Base-by-base conservation (phyloP, 2,797 vertebrate species). In the Decapterus maruadsi region DNA sequence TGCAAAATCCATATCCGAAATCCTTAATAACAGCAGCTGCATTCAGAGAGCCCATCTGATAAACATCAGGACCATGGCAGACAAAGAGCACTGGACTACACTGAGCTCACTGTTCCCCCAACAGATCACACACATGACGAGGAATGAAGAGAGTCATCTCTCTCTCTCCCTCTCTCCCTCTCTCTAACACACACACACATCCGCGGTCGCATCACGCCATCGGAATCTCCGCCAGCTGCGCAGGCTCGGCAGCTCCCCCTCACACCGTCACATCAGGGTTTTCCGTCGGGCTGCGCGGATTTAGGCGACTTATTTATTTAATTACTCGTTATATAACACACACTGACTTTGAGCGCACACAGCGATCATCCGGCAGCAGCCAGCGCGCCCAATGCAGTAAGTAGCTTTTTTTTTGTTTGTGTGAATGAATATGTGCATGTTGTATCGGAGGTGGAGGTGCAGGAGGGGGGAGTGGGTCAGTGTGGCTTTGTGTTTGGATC, bases 221-320 rank as follows among this genome's bases (percentile, higher is more conserved):
- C 84, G 92, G 90, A 88, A 89, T 90, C 92, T 90, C 90, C 87
- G 69, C 76, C 93, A 90, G 92, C 89, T 92, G 90, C 93, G 88
- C 91, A 93, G 87, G 72, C 88, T 83, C 91, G 8, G 81, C 68
- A 65, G 72, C 77, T 58, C 13, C 34, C 34, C 7, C 50, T 68
- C 66, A 7, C 83, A 8, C 45, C 81, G 83, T 84, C 85, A 90
- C 87, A 82, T 78, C 89, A 85, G 93, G 91, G 84, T 90, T 89
- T 88, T 90, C 91, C 89, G 81, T 66, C 59, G 76, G 20, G 84
- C 76, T 82, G 78, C 82, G 68, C 75, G 84, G 87, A 91, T 92
- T 91, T 78, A 76, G 29, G 14, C 40, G 48, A 83, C 34, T 93
- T 90, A 90, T 94, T 92, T 93, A 93, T 90, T 90, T 90, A 75